A percentile compares a stretch with the other conserved stretches of the same genome.
These are phyloP conservation scores for Australoheros facetus DNA, from an alignment of 2,797 vertebrate genomes.

Conservation along the genomic window DNA sequence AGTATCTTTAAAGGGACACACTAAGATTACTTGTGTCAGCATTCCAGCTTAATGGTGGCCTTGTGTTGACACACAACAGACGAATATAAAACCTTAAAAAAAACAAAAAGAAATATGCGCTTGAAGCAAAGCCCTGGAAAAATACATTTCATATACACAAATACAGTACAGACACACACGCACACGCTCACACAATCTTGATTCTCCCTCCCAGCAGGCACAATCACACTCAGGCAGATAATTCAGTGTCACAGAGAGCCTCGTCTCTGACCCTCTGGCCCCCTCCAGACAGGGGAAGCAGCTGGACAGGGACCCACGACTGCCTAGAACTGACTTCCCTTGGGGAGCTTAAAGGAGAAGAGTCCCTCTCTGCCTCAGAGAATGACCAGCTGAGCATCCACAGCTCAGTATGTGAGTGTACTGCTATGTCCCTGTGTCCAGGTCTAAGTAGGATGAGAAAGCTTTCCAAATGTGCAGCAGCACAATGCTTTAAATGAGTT, in stretches of 20 bases:
- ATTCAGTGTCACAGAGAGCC: conserved; percentile 81
- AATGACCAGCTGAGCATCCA: conserved; percentile 79
- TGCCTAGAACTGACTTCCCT: conserved; percentile 75
- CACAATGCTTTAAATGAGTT: conserved; percentile 19
- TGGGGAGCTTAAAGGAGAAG: conserved; percentile 69
- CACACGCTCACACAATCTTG: conserved; percentile 66
- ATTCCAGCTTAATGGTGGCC: conserved; percentile 71
- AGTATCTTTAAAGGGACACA: conserved; percentile 48
- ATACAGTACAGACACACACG: conserved; percentile 44
- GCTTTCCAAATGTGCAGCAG: conserved; percentile 32
- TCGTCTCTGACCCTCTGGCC: conserved; percentile 76
- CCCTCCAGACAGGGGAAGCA: conserved; percentile 77
- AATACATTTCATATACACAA: conserved; percentile 65
- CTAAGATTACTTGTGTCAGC: conserved; percentile 74
- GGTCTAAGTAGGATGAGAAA: conserved; percentile 35
- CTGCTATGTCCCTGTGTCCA: conserved; percentile 45
- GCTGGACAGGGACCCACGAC: conserved; percentile 80
- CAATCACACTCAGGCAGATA: conserved; percentile 80
- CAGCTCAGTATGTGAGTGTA: conserved; percentile 57
- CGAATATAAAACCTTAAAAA: conserved; percentile 80
- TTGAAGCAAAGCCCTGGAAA: conserved; percentile 71
- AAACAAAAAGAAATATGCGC: conserved; percentile 69
- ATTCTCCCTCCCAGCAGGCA: conserved; percentile 77
- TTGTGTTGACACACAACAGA: conserved; percentile 80
- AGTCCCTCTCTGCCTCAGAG: conserved; percentile 73